Evolutionary conservation across 2,113 vertebrate species (phyloP).

Genomic region (Nothocercus julius): DNA sequence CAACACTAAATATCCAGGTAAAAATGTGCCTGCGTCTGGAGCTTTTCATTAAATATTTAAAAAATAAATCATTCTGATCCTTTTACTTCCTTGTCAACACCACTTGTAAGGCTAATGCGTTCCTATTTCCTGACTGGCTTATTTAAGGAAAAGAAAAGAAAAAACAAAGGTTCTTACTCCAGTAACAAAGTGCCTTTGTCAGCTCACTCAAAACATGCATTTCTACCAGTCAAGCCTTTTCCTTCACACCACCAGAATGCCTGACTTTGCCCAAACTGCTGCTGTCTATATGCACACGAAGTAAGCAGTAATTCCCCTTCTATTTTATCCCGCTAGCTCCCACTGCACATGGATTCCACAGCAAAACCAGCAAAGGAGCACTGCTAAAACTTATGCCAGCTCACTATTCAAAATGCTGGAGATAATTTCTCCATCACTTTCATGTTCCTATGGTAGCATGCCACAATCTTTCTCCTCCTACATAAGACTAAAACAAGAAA

Average conservation of each 20-base stretch:
- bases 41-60: background rate
- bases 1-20: background rate
- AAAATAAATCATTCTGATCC: background rate
- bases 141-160: background rate
- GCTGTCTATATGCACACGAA: background rate
- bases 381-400: background rate
- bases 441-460: conserved; percentile 15
- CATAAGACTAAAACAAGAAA: conserved; percentile 33
- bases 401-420: background rate
- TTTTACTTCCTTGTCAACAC: conserved; percentile 3
- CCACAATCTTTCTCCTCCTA: conserved; percentile 34
- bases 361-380: background rate
- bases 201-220: background rate
- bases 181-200: conserved; percentile 30
- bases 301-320: background rate
- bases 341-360: background rate
- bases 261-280: background rate
- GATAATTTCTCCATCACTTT: conserved; percentile 28
- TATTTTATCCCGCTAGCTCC: background rate
- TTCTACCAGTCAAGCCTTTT: background rate
- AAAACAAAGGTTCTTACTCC: conserved; percentile 9
- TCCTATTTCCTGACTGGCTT: conserved; percentile 11
- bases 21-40: background rate
- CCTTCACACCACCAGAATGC: background rate
- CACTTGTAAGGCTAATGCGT: conserved; percentile 34